Percentiles rank a stretch among this genome's conserved stretches.
phyloP scores from a whole-genome alignment of 2,113 vertebrate species.

The Dolichallabes microphthalmus region DNA sequence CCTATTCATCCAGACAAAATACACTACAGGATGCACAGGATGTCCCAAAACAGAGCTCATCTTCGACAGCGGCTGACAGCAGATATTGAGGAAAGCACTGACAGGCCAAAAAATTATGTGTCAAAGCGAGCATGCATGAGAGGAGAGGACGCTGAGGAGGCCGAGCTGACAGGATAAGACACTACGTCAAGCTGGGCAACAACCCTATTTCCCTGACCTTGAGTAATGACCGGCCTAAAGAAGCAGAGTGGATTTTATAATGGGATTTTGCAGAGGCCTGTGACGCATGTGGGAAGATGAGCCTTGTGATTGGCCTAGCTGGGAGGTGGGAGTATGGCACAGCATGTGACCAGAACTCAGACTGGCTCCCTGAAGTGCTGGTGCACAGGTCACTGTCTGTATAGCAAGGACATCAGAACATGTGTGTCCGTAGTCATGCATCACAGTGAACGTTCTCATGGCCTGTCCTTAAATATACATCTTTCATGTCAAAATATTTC shows the following conservation, averaged over 20 bases:
- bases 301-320: conserved; percentile 57
- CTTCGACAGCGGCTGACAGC: conserved; percentile 33
- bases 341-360: conserved; percentile 64
- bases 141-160: conserved; percentile 28
- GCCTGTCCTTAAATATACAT: background rate
- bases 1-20: conserved; percentile 32
- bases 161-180: conserved; percentile 42
- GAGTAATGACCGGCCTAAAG: conserved; percentile 38
- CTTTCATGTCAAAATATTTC: background rate
- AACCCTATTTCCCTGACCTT: conserved; percentile 47
- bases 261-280: conserved; percentile 19
- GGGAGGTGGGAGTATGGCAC: conserved; percentile 51
- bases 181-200: conserved; percentile 44
- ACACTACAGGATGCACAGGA: conserved; percentile 8
- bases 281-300: conserved; percentile 48
- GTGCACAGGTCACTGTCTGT: conserved; percentile 36
- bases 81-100: conserved; percentile 31
- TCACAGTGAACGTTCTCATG: background rate
- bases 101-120: conserved; percentile 49
- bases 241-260: conserved; percentile 49
- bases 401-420: conserved; percentile 39
- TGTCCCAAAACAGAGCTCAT: conserved; percentile 23
- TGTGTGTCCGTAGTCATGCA: conserved; percentile 4
- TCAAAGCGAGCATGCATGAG: conserved; percentile 45
- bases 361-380: conserved; percentile 46